Evolutionary conservation across 1,140 invertebrate genomes (phyloP).

Genomic region (Copidosoma floridanum): DNA sequence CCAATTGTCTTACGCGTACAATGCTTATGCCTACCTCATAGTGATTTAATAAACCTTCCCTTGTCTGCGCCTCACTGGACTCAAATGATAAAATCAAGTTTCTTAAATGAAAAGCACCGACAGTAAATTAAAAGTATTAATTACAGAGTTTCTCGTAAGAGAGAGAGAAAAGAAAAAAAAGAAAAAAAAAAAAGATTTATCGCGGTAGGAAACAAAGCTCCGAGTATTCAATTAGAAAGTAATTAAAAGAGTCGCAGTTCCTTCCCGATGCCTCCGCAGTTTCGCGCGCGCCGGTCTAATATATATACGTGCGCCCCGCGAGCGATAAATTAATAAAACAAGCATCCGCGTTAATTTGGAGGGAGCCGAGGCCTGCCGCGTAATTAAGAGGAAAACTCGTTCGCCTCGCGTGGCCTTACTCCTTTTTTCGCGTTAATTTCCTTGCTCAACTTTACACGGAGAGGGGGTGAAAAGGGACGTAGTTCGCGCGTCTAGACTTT

Average conservation of each 20-base stretch:
- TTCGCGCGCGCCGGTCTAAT: slow-evolving; percentile 29
- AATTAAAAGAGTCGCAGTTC: slow-evolving; percentile 42
- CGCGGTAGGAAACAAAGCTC: neutral
- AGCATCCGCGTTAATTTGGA: slow-evolving; percentile 24
- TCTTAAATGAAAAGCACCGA: neutral
- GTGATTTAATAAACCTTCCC: neutral
- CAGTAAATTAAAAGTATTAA: slow-evolving; percentile 18
- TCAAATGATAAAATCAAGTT: neutral
- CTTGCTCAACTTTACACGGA: slow-evolving; percentile 7
- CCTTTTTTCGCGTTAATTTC: slow-evolving; percentile 18
- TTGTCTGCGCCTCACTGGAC: neutral
- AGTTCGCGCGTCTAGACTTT: neutral
- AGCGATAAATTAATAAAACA: slow-evolving; percentile 50
- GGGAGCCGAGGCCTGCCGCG: slow-evolving; percentile 12
- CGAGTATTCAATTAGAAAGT: slow-evolving; percentile 42
- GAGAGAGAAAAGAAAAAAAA: no score
- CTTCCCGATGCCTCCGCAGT: slow-evolving; percentile 24
- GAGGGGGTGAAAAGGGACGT: slow-evolving; percentile 21
- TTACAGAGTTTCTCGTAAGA: no score
- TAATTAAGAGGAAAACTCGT: slow-evolving; percentile 43
- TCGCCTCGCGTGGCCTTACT: neutral
- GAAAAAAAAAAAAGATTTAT: slow-evolving; percentile 16
- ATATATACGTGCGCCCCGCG: slow-evolving; percentile 32
- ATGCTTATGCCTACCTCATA: no score
- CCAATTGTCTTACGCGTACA: no score